phyloP scores from a whole-genome alignment of 2,888 invertebrate genomes.

The Steinernema hermaphroditum region DNA sequence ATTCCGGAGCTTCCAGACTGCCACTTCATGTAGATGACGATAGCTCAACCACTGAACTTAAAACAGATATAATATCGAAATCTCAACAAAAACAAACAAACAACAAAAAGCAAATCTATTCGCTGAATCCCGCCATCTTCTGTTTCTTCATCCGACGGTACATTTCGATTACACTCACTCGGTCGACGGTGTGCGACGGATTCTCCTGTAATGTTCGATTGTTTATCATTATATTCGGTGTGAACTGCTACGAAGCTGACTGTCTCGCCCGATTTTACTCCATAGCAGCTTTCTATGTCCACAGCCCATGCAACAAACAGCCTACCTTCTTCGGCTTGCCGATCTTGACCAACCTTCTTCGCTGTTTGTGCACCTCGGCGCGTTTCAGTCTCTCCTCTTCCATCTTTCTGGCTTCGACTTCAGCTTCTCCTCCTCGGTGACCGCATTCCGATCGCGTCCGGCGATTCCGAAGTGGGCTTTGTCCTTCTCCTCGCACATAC shows the following conservation, averaged over 20 bases:
- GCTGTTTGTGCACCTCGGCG: slow-evolving; percentile 5
- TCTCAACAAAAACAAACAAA: not conserved
- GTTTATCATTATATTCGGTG: too few species aligned
- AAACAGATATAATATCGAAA: not conserved
- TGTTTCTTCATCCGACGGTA: slow-evolving; percentile 53
- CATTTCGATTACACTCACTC: slow-evolving; percentile 53
- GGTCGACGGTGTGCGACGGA: slow-evolving; percentile 40
- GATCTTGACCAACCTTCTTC: not conserved
- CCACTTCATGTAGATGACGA: too few species aligned
- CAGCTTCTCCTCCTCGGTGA: not conserved
- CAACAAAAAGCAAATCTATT: slow-evolving; percentile 31
- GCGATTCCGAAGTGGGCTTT: not conserved
- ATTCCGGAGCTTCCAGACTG: too few species aligned
- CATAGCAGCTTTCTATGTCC: too few species aligned
- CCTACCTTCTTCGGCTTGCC: slow-evolving; percentile 1
- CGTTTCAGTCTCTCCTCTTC: not conserved
- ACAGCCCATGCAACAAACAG: too few species aligned
- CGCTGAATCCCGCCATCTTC: slow-evolving; percentile 20
- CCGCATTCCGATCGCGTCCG: slow-evolving; percentile 3
- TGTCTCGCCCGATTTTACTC: too few species aligned
- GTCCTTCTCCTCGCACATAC: not conserved
- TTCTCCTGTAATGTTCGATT: not conserved
- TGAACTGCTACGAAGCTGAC: too few species aligned
- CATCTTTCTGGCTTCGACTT: not conserved
- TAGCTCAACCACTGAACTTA: too few species aligned